phyloP scores from a whole-genome alignment of 2,888 invertebrate genomes.

The Coronaproctus castanopsis region DNA sequence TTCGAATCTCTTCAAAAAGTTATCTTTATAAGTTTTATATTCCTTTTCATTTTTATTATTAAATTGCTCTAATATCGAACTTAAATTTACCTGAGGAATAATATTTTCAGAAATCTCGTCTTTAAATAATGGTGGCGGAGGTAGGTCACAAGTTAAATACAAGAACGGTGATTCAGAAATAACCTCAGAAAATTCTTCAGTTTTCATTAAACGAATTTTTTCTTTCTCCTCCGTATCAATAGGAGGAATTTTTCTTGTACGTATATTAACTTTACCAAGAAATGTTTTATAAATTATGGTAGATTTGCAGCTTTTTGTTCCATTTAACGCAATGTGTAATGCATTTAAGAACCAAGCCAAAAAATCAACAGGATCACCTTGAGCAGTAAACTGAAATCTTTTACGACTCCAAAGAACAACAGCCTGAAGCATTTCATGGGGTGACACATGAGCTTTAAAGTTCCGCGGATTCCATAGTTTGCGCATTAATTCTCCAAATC shows the following conservation, averaged over 20 bases:
- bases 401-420: slow-evolving; percentile 93
- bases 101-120: slow-evolving; percentile 97
- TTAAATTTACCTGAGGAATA: slow-evolving; percentile 93
- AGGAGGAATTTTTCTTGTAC: slow-evolving; percentile 78
- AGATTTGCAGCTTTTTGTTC: slow-evolving; percentile 66
- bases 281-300: slow-evolving; percentile 91
- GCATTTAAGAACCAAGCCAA: slow-evolving; percentile 96
- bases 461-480: slow-evolving; percentile 98
- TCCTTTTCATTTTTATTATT: slow-evolving; percentile 91
- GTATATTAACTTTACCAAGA: slow-evolving; percentile 73
- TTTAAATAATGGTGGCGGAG: slow-evolving; percentile 89
- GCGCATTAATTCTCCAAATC: slow-evolving; percentile 84
- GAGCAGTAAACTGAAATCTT: slow-evolving; percentile 92
- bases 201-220: slow-evolving; percentile 51
- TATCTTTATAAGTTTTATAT: slow-evolving; percentile 98
- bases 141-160: slow-evolving; percentile 91
- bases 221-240: slow-evolving; percentile 79
- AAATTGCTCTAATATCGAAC: slow-evolving; percentile 83
- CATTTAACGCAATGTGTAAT: slow-evolving; percentile 80
- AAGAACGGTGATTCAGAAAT: slow-evolving; percentile 82
- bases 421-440: slow-evolving; percentile 99
- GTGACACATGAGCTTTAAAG: slow-evolving; percentile 97
- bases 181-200: slow-evolving; percentile 71
- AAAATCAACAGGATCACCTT: slow-evolving; percentile 95
- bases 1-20: slow-evolving; percentile 90